phyloP scores from a whole-genome alignment of 2,888 invertebrate genomes.

The Dioctria linearis region DNA sequence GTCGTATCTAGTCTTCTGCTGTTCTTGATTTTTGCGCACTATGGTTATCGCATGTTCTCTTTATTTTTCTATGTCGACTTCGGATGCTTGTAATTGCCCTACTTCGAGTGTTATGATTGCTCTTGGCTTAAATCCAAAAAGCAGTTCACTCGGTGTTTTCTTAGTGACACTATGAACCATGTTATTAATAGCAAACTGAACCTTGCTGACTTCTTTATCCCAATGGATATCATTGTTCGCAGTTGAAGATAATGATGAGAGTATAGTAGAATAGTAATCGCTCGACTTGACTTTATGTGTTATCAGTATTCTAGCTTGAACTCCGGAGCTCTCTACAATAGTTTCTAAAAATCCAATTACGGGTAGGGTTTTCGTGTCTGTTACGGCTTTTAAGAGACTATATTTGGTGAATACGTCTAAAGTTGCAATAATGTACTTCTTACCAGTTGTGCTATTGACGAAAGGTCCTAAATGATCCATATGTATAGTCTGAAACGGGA shows the following conservation, averaged over 20 bases:
- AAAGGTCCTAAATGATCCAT: too few relatives aligned
- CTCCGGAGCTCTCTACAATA: neutral
- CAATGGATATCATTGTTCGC: conserved; percentile 57
- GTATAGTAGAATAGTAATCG: conserved; percentile 59
- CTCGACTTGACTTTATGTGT: conserved; percentile 59
- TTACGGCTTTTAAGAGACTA: neutral
- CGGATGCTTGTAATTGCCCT: conserved; percentile 43
- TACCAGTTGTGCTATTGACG: too few relatives aligned
- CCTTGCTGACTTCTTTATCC: too few relatives aligned
- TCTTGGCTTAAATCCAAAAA: too few relatives aligned
- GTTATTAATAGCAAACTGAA: too few relatives aligned
- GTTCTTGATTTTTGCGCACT: too few relatives aligned
- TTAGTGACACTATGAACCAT: too few relatives aligned
- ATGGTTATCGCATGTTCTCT: too few relatives aligned
- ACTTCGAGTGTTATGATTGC: conserved; percentile 12
- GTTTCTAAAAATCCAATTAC: neutral
- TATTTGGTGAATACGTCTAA: neutral
- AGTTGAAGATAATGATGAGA: conserved; percentile 59
- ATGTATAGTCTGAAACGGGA: neutral
- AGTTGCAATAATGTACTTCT: neutral
- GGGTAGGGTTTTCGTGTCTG: neutral
- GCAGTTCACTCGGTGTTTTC: too few relatives aligned
- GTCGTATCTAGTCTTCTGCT: too few relatives aligned
- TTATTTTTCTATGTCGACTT: too few relatives aligned
- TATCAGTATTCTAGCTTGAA: neutral